phyloP scores from a whole-genome alignment of 1,140 invertebrate species.

The Elymnias hypermnestra region DNA sequence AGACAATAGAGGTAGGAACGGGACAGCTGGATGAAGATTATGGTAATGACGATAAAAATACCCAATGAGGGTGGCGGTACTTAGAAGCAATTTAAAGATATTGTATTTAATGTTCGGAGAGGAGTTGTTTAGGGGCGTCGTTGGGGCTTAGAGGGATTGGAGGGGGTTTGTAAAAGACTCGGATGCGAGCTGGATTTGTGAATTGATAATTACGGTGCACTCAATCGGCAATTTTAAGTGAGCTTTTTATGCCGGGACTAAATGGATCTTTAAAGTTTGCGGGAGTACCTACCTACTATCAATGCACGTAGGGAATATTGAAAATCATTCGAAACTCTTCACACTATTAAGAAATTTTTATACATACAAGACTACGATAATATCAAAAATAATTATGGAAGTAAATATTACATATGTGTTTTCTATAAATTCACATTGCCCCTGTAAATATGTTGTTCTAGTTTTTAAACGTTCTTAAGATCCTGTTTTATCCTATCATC shows the following conservation, averaged over 20 bases:
- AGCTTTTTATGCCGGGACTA: constrained; percentile 18
- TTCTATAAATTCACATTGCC: too few species aligned
- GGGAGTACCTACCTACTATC: background rate
- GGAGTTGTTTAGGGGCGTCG: constrained; percentile 46
- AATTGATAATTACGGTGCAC: constrained; percentile 66
- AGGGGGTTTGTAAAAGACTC: constrained; percentile 35
- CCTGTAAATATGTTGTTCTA: too few species aligned
- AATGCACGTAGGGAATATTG: background rate
- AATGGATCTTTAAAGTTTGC: constrained; percentile 5
- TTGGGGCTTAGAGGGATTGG: constrained; percentile 37
- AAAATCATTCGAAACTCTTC: too few species aligned
- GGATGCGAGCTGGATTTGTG: constrained; percentile 50
- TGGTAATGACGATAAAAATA: constrained; percentile 70
- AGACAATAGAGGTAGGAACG: constrained; percentile 30
- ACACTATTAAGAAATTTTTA: too few species aligned
- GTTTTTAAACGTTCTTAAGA: too few species aligned
- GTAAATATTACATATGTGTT: too few species aligned
- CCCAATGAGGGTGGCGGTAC: constrained; percentile 60
- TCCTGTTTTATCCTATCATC: too few species aligned
- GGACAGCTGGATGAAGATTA: constrained; percentile 47
- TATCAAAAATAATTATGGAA: too few species aligned
- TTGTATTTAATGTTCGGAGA: constrained; percentile 68
- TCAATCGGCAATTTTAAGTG: constrained; percentile 35
- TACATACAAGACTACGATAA: too few species aligned
- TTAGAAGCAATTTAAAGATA: constrained; percentile 73